Percentiles rank a stretch among this genome's conserved stretches.
These are phyloP conservation scores for Drepana arcuata DNA, from an alignment of 1,140 invertebrate species.

Conservation along the genomic window DNA sequence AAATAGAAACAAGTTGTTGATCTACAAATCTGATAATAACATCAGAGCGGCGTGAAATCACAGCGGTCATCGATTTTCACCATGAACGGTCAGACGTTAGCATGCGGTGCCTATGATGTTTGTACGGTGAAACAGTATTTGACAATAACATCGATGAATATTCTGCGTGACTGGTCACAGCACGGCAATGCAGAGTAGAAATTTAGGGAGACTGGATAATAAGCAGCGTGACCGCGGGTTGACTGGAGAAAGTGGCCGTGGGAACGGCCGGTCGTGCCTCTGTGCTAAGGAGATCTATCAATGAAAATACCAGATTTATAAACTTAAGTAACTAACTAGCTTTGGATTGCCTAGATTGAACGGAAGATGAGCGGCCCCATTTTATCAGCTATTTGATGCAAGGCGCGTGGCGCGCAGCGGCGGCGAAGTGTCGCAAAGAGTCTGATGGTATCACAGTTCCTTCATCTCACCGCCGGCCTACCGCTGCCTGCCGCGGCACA, in stretches of 20 bases:
- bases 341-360: too few relatives aligned
- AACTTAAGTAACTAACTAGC: too few relatives aligned
- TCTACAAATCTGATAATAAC: too few relatives aligned
- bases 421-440: slow-evolving; percentile 50
- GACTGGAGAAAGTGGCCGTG: slow-evolving; percentile 26
- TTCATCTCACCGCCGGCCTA: slow-evolving; percentile 50
- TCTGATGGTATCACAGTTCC: slow-evolving; percentile 38
- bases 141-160: slow-evolving; percentile 9
- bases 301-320: too few relatives aligned
- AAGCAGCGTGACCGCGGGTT: slow-evolving; percentile 20
- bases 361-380: slow-evolving; percentile 35
- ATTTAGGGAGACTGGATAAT: slow-evolving; percentile 8
- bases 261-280: too few relatives aligned
- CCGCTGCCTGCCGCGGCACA: slow-evolving; percentile 21
- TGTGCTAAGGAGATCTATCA: too few relatives aligned
- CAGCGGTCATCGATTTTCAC: slow-evolving; percentile 46
- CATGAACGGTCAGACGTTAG: slow-evolving; percentile 40
- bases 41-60: slow-evolving; percentile 46
- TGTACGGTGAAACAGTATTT: slow-evolving; percentile 25
- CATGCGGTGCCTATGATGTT: slow-evolving; percentile 26
- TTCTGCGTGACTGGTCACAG: slow-evolving; percentile 22
- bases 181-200: slow-evolving; percentile 9
- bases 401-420: slow-evolving; percentile 37
- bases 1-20: too few relatives aligned
- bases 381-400: slow-evolving; percentile 51